Evolutionary conservation across 92 coral and sea anemone genomes (phyloP), one percentile per base, ranked within the genome.

Genomic region (Palythoa grandiflora): DNA sequence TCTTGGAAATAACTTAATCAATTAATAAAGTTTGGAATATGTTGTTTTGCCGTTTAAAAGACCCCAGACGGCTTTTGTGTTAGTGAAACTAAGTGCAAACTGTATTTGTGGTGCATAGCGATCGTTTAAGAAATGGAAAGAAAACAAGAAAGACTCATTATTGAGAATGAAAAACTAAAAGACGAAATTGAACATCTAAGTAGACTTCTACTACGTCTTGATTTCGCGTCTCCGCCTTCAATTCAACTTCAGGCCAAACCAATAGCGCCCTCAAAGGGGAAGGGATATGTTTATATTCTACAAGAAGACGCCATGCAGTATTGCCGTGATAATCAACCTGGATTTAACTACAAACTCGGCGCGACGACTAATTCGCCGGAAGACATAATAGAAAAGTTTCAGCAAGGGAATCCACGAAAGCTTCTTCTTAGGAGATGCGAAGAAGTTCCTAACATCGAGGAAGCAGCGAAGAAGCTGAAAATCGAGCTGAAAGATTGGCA

Each of bases 401-500:
- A 81, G 44, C 54, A 38, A 10, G 86, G 86, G 12, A 81, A 81
- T 21, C 86, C 86, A 1, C 20, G 86, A 71, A 68, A 68, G 20
- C 65, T 81, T n/a, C 3, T 28, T 5, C 75, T 81, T 8, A 81
- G 66, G 44, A 71, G 86, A 10, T 81, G 86, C 16, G 86, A 81
- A 35, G 75, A 81, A 37, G 55, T 81, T 12, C 11, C 61, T 1
- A 68, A 38, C 63, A 17, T 20, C 14, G 86, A 81, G 35, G 86
- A 81, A 50, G 86, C 74, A 6, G 86, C 66, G 48, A 81, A 68
- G 60, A 81, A 68, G 19, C n/a, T 81, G 59, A 81, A 47, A 13
- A n/a, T 65, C 9, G 86, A 81, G 76, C 28, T 81, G 3, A 81
- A 68, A 47, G 86, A 81, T 37, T 81, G 86, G 86, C 73, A 81